These are phyloP conservation scores for Grammomys surdaster DNA, from an alignment of 2,113 vertebrate genomes.

Conservation along the genomic window DNA sequence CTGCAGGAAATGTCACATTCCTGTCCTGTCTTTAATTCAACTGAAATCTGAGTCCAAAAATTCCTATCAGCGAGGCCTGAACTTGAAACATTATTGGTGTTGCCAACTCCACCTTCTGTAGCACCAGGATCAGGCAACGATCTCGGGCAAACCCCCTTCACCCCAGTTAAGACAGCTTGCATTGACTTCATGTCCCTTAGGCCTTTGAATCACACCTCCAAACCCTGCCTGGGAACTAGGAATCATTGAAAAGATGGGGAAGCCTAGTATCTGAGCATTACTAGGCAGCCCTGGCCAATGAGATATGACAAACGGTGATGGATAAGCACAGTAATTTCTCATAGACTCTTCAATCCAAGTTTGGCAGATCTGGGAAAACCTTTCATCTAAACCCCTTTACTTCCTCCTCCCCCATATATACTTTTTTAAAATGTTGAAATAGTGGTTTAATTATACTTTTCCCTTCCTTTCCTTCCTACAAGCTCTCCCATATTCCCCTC, in stretches of 20 bases:
- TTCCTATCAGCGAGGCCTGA: background rate
- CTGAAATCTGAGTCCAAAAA: background rate
- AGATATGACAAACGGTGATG: background rate
- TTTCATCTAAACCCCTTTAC: background rate
- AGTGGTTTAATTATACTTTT: background rate
- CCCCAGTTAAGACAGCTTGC: background rate
- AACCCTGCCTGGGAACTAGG: background rate
- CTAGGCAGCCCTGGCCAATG: background rate
- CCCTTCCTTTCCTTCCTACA: background rate
- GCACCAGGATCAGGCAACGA: background rate
- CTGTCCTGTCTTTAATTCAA: background rate
- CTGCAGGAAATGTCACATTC: constrained; percentile 9
- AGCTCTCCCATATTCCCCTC: background rate
- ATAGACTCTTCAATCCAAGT: background rate
- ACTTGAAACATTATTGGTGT: background rate
- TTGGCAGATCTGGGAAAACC: background rate
- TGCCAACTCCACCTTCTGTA: background rate
- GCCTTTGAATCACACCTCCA: background rate
- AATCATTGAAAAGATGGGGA: background rate
- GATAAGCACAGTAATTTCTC: background rate
- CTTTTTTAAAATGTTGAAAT: background rate
- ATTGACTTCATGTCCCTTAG: background rate
- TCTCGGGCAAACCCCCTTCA: background rate
- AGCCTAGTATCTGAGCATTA: background rate
- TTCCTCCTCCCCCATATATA: rapidly evolving